Conservation (phyloP, 2,797 vertebrate genomes). For the Oceanodroma leucorhoa region DNA sequence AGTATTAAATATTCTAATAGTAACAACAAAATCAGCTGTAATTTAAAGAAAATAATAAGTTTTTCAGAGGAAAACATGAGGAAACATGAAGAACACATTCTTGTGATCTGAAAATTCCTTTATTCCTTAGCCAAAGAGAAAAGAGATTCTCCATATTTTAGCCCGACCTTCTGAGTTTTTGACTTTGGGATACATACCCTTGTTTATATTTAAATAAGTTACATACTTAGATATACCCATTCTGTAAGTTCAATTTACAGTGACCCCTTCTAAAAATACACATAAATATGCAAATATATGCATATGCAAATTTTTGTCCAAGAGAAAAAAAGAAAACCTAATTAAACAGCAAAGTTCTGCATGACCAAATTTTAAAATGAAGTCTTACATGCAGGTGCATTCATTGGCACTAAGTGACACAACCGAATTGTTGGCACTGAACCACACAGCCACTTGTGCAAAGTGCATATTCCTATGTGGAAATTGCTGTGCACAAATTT, state of each 20-base stretch:
- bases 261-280: neutral
- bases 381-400: neutral
- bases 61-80: neutral
- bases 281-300: neutral
- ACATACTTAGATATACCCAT: neutral
- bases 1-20: conserved; percentile 12
- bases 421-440: neutral
- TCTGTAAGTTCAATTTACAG: neutral
- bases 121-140: neutral
- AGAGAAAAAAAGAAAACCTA: neutral
- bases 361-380: neutral
- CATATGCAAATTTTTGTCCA: neutral
- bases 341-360: neutral
- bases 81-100: neutral
- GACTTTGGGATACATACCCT: neutral
- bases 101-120: neutral
- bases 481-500: neutral
- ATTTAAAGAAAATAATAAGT: neutral
- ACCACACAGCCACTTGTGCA: neutral
- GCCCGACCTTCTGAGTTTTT: neutral
- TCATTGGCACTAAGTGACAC: neutral
- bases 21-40: neutral
- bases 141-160: neutral
- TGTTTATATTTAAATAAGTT: neutral
- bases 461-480: neutral